Base-by-base conservation (phyloP, 1,140 invertebrate species). In the Platyura marginata region DNA sequence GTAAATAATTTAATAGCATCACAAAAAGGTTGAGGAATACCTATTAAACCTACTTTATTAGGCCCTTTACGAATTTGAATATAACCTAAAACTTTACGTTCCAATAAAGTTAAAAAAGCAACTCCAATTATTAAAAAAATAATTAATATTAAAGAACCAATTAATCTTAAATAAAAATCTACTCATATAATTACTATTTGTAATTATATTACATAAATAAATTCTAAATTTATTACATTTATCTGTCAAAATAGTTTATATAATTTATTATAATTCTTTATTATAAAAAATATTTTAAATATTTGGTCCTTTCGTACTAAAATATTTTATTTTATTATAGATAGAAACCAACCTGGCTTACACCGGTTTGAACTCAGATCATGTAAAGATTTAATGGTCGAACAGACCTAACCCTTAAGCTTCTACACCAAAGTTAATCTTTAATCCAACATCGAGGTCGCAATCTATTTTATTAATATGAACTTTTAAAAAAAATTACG, bases 401-500 rank as follows among this genome's bases (percentile, higher is more conserved):
- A 80, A 79, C 75, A 80, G 74, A 79, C 72, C 66, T 66, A 71
- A 69, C 62, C 54, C 56, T 63, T 65, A 60, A 72, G 63, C 61
- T 65, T 59, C 65, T 75, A 48, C 69, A 67, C 64, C 62, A 63
- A 67, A 63, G 60, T 56, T 71, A 66, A 58, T 68, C 68, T 64
- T 75, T 77, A 78, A 78, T 78, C 72, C 74, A 79, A 80, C 75
- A 81, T 80, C 75, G 76, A 80, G 74, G 76, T 80, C 69, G 69
- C 68, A 79, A 79, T 60, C 70, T 67, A 65, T 64, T 64, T 65
- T 69, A 61, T 71, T 53, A 63, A 77, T 76, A 62, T 52, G 69
- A 66, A 63, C 71, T 77, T 55, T n/a, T 69, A 49, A 70, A 69
- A 67, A 66, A 68, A 64, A 75, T 75, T 66, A 75, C 66, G 65